phyloP scores from a whole-genome alignment of 2,113 vertebrate species.

The western clawed frog (Xenopus tropicalis) region UCB_Xtro_10.0 CM004443.2:125955501-125956000 shows the following conservation, averaged over 20 bases:
- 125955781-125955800: neutral
- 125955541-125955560: conserved; percentile 39
- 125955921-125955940: too few species aligned
- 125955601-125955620: conserved; percentile 37
- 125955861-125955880: too few species aligned
- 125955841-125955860: neutral
- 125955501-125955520: conserved; percentile 40
- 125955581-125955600: conserved; percentile 38
- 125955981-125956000: too few species aligned
- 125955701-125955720: conserved; percentile 14
- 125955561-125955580: conserved; percentile 37
- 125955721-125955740: conserved; percentile 33
- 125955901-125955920: too few species aligned
- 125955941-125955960: too few species aligned
- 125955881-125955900: too few species aligned
- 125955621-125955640: conserved; percentile 44
- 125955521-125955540: conserved; percentile 38
- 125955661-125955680: conserved; percentile 25
- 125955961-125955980: too few species aligned
- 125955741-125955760: conserved; percentile 5
- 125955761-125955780: conserved; percentile 4
- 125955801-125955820: neutral
- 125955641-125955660: conserved; percentile 35
- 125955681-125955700: conserved; percentile 1
- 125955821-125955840: neutral